phyloP scores from a whole-genome alignment of 1,140 invertebrate species.

The Leptopilina boulardi region DNA sequence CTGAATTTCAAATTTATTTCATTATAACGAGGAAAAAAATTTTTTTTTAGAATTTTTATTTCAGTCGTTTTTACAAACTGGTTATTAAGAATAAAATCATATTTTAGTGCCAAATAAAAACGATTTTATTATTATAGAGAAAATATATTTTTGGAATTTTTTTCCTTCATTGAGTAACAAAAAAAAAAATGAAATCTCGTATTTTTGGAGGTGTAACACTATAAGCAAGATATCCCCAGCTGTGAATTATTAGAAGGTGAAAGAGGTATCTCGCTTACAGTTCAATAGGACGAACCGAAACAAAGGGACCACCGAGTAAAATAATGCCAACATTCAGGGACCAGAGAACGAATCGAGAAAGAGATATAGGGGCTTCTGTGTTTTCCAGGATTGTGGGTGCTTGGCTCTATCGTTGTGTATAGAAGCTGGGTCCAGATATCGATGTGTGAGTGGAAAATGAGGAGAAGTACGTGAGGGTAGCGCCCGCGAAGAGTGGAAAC shows the following conservation, averaged over 20 bases:
- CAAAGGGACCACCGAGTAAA: constrained; percentile 69
- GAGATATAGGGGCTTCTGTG: constrained; percentile 61
- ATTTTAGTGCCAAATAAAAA: too few relatives aligned
- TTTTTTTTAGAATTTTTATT: too few relatives aligned
- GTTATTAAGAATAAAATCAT: too few relatives aligned
- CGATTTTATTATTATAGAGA: too few relatives aligned
- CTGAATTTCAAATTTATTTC: background rate
- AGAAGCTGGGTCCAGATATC: constrained; percentile 53
- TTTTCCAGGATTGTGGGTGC: constrained; percentile 52
- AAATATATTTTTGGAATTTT: too few relatives aligned
- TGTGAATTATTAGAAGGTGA: constrained; percentile 61
- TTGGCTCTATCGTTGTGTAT: constrained; percentile 30
- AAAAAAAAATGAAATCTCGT: too few relatives aligned
- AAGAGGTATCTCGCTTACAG: constrained; percentile 67
- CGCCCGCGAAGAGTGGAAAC: constrained; percentile 62
- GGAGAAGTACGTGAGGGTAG: constrained; percentile 36
- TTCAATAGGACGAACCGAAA: constrained; percentile 72
- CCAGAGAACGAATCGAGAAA: constrained; percentile 67
- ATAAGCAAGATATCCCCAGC: constrained; percentile 12
- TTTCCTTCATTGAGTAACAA: too few relatives aligned
- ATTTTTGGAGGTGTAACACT: background rate
- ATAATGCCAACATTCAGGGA: constrained; percentile 70
- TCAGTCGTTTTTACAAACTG: too few relatives aligned
- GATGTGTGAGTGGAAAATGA: constrained; percentile 51
- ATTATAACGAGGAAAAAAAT: too few relatives aligned